phyloP scores from a whole-genome alignment of 2,888 invertebrate genomes.

The Strigamia crassipes region DNA sequence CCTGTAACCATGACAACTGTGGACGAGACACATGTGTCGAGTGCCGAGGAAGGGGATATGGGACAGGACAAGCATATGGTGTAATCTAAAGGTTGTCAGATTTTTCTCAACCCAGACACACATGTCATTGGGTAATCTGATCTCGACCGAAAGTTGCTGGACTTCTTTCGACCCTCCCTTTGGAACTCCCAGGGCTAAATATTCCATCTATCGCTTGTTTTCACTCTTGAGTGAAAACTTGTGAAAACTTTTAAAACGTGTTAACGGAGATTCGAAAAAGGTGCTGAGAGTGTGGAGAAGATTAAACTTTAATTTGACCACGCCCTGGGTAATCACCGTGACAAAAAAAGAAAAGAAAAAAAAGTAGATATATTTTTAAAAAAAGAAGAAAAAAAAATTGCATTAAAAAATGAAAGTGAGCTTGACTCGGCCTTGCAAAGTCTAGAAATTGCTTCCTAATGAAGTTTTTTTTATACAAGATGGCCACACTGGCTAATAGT shows the following conservation, averaged over 20 bases:
- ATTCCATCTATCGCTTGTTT: background rate
- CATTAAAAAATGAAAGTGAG: slow-evolving; percentile 29
- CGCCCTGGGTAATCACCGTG: background rate
- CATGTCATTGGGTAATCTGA: slow-evolving; percentile 32
- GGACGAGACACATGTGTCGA: slow-evolving; percentile 26
- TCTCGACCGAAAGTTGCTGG: background rate
- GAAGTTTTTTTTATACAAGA: background rate
- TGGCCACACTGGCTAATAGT: background rate
- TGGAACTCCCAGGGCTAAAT: background rate
- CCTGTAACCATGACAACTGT: slow-evolving; percentile 15
- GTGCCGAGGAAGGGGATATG: background rate
- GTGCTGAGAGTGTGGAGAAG: background rate
- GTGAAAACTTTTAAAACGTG: background rate
- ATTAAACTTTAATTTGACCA: background rate
- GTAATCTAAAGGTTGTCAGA: slow-evolving; percentile 23
- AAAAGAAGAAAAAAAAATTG: background rate
- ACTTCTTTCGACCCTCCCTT: background rate
- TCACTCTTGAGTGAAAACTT: background rate
- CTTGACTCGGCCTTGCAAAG: background rate
- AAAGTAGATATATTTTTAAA: background rate
- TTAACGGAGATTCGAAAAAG: slow-evolving; percentile 1
- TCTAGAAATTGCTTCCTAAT: slow-evolving; percentile 4
- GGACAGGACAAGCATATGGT: background rate
- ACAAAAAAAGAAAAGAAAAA: background rate
- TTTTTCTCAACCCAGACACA: background rate